These are phyloP conservation scores for Hylaea fasciaria DNA, from an alignment of 2,888 invertebrate species.

Conservation along the genomic window DNA sequence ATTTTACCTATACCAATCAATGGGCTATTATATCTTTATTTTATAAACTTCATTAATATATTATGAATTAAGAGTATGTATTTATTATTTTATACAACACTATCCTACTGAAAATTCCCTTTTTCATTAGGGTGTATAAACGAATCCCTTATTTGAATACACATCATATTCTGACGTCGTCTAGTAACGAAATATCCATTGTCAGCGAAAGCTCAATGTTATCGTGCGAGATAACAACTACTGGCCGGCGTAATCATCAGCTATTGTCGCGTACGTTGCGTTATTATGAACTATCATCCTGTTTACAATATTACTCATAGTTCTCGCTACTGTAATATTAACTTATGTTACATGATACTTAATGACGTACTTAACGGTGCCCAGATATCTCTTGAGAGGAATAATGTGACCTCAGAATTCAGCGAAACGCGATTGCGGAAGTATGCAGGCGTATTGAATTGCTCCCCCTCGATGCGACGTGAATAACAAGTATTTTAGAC, in stretches of 20 bases:
- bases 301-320: conserved; percentile 34
- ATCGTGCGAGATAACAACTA: conserved; percentile 33
- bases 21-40: too few relatives aligned
- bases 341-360: conserved; percentile 6
- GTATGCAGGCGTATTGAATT: background rate
- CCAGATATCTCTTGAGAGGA: conserved; percentile 15
- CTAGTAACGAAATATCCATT: background rate
- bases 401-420: conserved; percentile 5
- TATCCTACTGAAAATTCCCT: too few relatives aligned
- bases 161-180: background rate
- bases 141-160: background rate
- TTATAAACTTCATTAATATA: too few relatives aligned
- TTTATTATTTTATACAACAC: too few relatives aligned
- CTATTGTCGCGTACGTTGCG: conserved; percentile 23
- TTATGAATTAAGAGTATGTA: too few relatives aligned
- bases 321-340: conserved; percentile 31
- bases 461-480: background rate
- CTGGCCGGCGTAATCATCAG: conserved; percentile 17
- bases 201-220: conserved; percentile 17
- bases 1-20: too few relatives aligned
- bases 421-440: background rate
- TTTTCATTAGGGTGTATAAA: too few relatives aligned
- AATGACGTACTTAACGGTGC: conserved; percentile 7
- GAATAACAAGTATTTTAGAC: background rate
- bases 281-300: conserved; percentile 31